phyloP scores from a whole-genome alignment of 2,113 vertebrate genomes.

The Steatornis caripensis region DNA sequence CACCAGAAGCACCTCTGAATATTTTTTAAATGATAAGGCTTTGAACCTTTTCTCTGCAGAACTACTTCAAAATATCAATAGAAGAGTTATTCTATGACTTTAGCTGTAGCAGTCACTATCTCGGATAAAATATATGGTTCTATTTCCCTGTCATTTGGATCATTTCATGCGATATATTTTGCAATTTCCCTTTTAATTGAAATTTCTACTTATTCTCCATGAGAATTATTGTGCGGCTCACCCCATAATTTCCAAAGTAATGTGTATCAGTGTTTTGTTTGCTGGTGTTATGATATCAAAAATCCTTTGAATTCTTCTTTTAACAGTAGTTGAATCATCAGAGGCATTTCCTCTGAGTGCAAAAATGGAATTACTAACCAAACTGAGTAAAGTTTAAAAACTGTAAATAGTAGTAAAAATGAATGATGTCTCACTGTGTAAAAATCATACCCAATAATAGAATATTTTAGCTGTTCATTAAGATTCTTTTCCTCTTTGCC shows the following conservation, averaged over 20 bases:
- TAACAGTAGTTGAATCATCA: neutral
- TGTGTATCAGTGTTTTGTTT: neutral
- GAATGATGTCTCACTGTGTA: neutral
- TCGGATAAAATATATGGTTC: neutral
- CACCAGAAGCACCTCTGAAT: neutral
- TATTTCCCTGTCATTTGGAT: neutral
- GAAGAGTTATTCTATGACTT: neutral
- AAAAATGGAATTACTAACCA: neutral
- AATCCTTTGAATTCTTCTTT: slow-evolving; percentile 1
- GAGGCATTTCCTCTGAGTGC: neutral
- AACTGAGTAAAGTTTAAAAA: neutral
- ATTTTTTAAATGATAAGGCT: neutral
- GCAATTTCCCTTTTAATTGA: slow-evolving; percentile 16
- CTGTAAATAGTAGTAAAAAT: neutral
- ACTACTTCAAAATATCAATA: neutral
- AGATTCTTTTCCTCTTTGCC: neutral
- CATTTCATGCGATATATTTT: neutral
- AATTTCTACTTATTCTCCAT: neutral
- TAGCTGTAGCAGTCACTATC: neutral
- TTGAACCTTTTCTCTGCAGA: neutral
- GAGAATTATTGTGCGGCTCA: neutral
- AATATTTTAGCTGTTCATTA: neutral
- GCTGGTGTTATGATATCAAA: neutral
- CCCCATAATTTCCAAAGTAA: neutral
- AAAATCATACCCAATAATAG: neutral